Base-by-base conservation (phyloP, 2,113 vertebrate species). In the Laterallus jamaicensis region DNA sequence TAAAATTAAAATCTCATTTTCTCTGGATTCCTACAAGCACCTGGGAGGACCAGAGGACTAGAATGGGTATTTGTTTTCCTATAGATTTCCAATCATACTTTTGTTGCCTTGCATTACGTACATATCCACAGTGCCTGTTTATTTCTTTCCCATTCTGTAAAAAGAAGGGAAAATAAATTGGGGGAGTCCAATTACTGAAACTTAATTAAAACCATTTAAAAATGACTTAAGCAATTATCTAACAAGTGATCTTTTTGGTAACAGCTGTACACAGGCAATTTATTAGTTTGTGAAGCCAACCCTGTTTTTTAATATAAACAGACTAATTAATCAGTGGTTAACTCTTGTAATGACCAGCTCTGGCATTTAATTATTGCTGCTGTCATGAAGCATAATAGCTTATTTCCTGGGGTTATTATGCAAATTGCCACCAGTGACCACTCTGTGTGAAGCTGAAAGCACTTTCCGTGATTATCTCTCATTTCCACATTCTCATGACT, bases 241-340 rank as follows among this genome's bases (percentile, higher is more conserved):
- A 83, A 93, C 78, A 87, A 95, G 93, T 78, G 82, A 96, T 96
- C 74, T 93, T 95, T 95, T 85, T 84, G 62, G 63, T 92, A 97
- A 92, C 68, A 82, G 75, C 59, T 96, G 74, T 90, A 95, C 92
- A 89, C 90, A 80, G 88, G 68, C 82, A 88, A 93, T 97, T 96
- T 94, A 90, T 89, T 95, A 92, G 92, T 67, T 94, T 82, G 87
- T 73, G 82, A 94, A 92, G 82, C 88, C 92, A 96, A 88, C 11
- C 52, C 58, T 92, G 60, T 22, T 92, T 94, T 96, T 92, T 84
- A 87, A 93, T 94, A 95, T 86, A 97, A 97, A 96, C 81, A 96
- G 91, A 93, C 92, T 93, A 97, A 97, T 97, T 96, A 96, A 97
- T 97, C 92, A 87, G 89, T 58, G 81, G 85, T 93, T 97, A 97